Base-by-base conservation (phyloP, 1,140 invertebrate species). In the Brachionus sp. region DNA sequence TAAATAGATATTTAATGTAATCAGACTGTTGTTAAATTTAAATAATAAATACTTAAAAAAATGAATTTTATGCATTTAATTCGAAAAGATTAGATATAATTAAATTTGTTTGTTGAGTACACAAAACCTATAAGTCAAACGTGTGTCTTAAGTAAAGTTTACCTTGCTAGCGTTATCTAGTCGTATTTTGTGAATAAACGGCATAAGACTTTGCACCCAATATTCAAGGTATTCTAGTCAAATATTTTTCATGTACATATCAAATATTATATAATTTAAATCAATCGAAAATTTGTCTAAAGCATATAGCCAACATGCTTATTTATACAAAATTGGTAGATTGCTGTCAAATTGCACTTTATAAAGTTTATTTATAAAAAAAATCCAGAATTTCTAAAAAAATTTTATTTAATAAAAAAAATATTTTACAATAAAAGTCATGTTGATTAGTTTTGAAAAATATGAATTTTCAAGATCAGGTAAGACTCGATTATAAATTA, bases 401-500 rank as follows among this genome's bases (percentile, higher is more conserved):
- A 66, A n/a, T 66, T 66, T 66, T 35, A 35, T 66, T 33, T 66
- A 66, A 66, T 23, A 57, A 57, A 57, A 57, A 9, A 57, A 19
- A 19, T 57, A 19, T 19, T 57, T 57, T 57, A 19, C n/a, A 19
- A 57, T 9, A 57, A 57, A 57, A 57, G 50, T 57, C 50, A 57
- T 57, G 50, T 57, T 57, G 50, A 57, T 57, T 57, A 25, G n/a
- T 57, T 57, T 57, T 23, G 50, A 57, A 53, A 53, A 23, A 57
- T 33, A 33, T 29, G 5, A 66, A 66, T 37, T 66, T 37, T 33
- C 33, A 70, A 70, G 35, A 70, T 70, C 66, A 70, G 66, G 66
- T 70, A 70, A 70, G 37, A 70, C 66, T 70, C 66, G 66, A 70
- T 70, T 70, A 39, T 70, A 37, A 37, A 66, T 66, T 19, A 66